These are phyloP conservation scores for Pseudopodoces humilis DNA, from an alignment of 2,113 vertebrate species.

Conservation along the genomic window DNA sequence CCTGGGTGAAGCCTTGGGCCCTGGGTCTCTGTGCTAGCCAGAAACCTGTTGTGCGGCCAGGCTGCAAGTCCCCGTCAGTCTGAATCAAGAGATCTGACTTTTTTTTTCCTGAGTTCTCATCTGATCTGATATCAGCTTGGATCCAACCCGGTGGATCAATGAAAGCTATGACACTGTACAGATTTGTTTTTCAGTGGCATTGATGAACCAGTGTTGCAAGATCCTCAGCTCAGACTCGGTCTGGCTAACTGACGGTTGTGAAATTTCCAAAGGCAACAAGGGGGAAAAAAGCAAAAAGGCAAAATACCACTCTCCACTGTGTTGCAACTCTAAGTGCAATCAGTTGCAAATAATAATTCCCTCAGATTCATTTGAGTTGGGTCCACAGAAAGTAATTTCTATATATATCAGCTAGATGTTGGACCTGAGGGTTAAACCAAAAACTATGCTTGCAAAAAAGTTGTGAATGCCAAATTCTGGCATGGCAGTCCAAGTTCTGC, in stretches of 20 bases:
- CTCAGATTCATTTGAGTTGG: conserved; percentile 13
- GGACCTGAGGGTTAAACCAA: conserved; percentile 38
- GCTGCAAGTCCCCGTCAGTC: neutral
- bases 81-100: neutral
- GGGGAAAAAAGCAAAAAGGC: neutral
- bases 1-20: neutral
- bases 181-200: conserved; percentile 50
- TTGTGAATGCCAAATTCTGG: neutral
- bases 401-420: conserved; percentile 38
- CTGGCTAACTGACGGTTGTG: conserved; percentile 41
- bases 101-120: neutral
- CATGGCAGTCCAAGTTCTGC: neutral
- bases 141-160: conserved; percentile 19
- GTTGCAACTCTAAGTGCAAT: conserved; percentile 61
- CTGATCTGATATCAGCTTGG: neutral
- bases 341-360: conserved; percentile 15
- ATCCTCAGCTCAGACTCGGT: conserved; percentile 24
- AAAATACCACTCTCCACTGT: conserved; percentile 11
- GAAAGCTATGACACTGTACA: neutral
- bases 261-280: conserved; percentile 55
- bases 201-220: conserved; percentile 62
- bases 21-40: neutral
- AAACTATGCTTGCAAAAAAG: neutral
- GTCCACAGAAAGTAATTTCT: conserved; percentile 23
- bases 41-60: neutral